Percentiles rank a stretch among this genome's conserved stretches.
These are phyloP conservation scores for Sussaba pulchella DNA, from an alignment of 2,888 invertebrate genomes.

Conservation along the genomic window DNA sequence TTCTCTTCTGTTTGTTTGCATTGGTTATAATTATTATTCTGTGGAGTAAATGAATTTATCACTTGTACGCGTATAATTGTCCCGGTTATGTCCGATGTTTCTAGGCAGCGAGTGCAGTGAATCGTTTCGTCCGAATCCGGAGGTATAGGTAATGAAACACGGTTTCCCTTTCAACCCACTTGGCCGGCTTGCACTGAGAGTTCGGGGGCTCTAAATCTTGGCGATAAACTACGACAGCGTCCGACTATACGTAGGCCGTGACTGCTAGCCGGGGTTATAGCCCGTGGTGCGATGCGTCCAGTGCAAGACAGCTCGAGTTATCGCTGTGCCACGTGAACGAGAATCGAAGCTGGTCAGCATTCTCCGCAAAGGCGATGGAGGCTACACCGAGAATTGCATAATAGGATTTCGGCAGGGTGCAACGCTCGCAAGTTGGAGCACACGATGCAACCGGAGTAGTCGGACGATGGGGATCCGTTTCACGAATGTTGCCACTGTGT, in stretches of 20 bases:
- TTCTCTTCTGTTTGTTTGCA: too few relatives aligned
- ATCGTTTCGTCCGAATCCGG: constrained; percentile 10
- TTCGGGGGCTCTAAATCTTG: constrained; percentile 61
- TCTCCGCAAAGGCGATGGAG: constrained; percentile 38
- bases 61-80: neutral
- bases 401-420: neutral
- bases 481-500: constrained; percentile 13
- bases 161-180: constrained; percentile 55
- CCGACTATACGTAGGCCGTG: constrained; percentile 30
- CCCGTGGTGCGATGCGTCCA: constrained; percentile 34
- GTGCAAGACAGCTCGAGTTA: constrained; percentile 39
- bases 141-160: constrained; percentile 31
- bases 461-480: constrained; percentile 31
- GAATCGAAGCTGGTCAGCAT: constrained; percentile 35
- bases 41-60: neutral
- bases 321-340: constrained; percentile 41
- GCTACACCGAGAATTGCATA: neutral
- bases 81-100: constrained; percentile 26
- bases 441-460: neutral
- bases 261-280: constrained; percentile 10
- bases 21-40: neutral
- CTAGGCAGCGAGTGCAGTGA: constrained; percentile 19
- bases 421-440: constrained; percentile 17
- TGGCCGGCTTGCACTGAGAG: constrained; percentile 30
- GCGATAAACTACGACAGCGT: constrained; percentile 60